A percentile compares a stretch with the other conserved stretches of the same genome.
Evolutionary conservation across 2,797 vertebrate genomes (phyloP).

Genomic region (Anabacerthia variegaticeps): DNA sequence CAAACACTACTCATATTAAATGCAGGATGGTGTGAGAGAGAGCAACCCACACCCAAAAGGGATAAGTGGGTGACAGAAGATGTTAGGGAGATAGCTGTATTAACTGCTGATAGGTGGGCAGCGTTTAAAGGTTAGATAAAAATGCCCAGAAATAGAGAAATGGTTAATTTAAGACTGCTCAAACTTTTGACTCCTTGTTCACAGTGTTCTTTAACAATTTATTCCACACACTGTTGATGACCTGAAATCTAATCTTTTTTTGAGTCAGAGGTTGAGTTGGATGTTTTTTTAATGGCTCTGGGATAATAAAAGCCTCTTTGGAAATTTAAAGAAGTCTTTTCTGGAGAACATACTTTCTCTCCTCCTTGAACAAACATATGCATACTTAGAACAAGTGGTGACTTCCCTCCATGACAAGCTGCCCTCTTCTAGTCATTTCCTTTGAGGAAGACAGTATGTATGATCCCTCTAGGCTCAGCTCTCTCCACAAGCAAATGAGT

Average conservation of each 20-base stretch:
- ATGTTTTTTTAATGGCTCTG: background rate
- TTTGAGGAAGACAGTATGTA: background rate
- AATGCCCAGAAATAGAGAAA: background rate
- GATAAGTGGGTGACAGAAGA: background rate
- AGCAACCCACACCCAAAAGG: background rate
- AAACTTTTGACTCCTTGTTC: background rate
- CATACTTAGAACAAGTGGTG: background rate
- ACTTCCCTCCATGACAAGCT: background rate
- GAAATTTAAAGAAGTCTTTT: background rate
- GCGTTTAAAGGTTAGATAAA: background rate
- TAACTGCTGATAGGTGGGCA: background rate
- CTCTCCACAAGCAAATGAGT: background rate
- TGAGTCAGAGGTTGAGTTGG: background rate
- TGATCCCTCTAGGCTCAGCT: background rate
- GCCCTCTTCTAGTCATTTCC: background rate
- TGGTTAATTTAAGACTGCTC: background rate
- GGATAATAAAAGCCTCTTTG: background rate
- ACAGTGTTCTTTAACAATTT: background rate
- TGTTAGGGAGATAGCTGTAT: background rate
- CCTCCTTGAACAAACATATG: background rate
- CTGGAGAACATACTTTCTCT: background rate
- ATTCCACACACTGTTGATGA: background rate
- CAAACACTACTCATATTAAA: background rate
- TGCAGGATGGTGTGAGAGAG: fast-evolving
- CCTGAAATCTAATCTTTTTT: fast-evolving